These are phyloP conservation scores for Parnassius apollo DNA, from an alignment of 2,888 invertebrate genomes.

Conservation along the genomic window DNA sequence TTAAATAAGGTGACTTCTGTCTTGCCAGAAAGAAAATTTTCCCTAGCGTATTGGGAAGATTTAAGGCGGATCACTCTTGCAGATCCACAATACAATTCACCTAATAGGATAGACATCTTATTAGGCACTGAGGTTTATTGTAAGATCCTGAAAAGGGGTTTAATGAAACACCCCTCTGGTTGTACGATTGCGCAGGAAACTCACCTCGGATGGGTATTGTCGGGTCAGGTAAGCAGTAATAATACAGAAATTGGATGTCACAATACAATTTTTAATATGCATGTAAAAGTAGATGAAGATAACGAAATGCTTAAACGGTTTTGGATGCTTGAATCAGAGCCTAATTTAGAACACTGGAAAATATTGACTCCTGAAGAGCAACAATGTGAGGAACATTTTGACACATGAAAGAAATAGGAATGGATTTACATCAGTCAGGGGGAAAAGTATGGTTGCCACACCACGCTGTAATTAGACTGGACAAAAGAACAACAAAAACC, in stretches of 20 bases:
- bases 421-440: neutral
- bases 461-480: neutral
- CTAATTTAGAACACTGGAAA: neutral
- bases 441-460: constrained; percentile 1
- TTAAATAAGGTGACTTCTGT: too few relatives aligned
- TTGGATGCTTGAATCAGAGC: neutral
- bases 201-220: neutral
- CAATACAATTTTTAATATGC: neutral
- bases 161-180: neutral
- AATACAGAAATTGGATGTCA: neutral
- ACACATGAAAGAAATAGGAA: neutral
- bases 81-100: too few relatives aligned
- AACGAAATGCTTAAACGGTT: neutral
- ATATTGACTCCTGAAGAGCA: neutral
- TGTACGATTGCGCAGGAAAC: neutral
- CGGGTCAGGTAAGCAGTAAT: neutral
- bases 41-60: too few relatives aligned
- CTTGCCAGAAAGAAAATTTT: too few relatives aligned
- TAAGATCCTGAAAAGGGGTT: neutral
- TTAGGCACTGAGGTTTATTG: neutral
- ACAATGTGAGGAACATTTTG: neutral
- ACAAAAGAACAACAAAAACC: neutral
- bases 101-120: constrained; percentile 1
- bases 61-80: too few relatives aligned
- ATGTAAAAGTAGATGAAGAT: neutral